phyloP scores from a whole-genome alignment of 1,140 invertebrate genomes.

The Euwallacea similis region DNA sequence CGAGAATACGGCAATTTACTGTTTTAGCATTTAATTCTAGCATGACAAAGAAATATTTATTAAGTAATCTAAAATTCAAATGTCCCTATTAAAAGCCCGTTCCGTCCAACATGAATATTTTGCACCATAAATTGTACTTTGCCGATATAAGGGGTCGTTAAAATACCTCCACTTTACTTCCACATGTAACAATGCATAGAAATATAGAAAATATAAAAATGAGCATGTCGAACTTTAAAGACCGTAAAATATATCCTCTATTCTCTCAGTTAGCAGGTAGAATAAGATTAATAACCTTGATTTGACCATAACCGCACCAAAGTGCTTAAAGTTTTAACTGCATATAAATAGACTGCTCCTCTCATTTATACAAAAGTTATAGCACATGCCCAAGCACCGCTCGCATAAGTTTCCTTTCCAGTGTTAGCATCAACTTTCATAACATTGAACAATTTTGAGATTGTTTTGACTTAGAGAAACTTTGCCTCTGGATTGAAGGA shows the following conservation, averaged over 20 bases:
- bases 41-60: neutral
- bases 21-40: neutral
- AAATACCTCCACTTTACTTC: neutral
- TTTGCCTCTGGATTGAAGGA: too few species aligned
- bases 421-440: conserved; percentile 24
- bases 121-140: neutral
- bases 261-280: conserved; percentile 19
- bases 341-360: conserved; percentile 35
- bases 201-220: neutral
- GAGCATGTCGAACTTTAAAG: neutral
- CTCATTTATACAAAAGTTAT: conserved; percentile 34
- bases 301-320: conserved; percentile 37
- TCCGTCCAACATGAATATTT: neutral
- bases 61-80: conserved; percentile 5
- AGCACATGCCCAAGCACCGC: conserved; percentile 18
- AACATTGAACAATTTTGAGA: too few species aligned
- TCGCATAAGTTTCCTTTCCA: conserved; percentile 28
- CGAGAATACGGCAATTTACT: too few species aligned
- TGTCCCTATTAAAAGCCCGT: neutral
- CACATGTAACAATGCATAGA: neutral
- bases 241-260: conserved; percentile 19
- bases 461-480: too few species aligned
- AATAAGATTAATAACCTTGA: conserved; percentile 30
- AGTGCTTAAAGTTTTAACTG: conserved; percentile 39
- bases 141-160: neutral